Evolutionary conservation across 92 coral and sea anemone genomes (phyloP).

Genomic region (Nematostella vectensis): DNA sequence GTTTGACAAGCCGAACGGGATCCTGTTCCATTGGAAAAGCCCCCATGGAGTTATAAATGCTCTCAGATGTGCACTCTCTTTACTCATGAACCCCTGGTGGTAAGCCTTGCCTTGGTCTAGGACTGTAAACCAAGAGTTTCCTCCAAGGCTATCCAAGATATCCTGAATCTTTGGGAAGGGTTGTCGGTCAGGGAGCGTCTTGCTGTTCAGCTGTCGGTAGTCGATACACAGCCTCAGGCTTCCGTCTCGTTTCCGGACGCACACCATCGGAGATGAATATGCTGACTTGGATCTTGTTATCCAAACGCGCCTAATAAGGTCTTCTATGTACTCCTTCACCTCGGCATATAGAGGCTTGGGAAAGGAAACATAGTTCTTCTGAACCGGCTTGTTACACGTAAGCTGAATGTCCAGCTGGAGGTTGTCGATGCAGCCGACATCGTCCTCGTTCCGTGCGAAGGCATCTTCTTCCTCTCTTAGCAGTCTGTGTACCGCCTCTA

Average conservation of each 20-base stretch:
- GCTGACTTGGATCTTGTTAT: constrained; percentile 39
- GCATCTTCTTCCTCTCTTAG: constrained; percentile 17
- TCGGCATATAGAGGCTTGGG: constrained; percentile 29
- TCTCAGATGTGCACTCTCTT: constrained; percentile 33
- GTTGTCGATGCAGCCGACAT: constrained; percentile 30
- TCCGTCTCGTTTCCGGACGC: constrained; percentile 47
- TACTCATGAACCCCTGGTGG: constrained; percentile 47
- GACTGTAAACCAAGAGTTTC: constrained; percentile 34
- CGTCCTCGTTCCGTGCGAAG: constrained; percentile 24
- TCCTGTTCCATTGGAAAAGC: constrained; percentile 42
- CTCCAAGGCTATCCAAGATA: constrained; percentile 24
- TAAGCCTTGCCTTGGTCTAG: constrained; percentile 50
- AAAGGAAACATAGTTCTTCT: constrained; percentile 22
- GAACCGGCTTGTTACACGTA: constrained; percentile 21
- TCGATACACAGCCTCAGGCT: constrained; percentile 29
- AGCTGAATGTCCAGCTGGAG: constrained; percentile 19
- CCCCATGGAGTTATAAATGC: constrained; percentile 60
- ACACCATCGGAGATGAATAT: constrained; percentile 35
- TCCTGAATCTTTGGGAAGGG: constrained; percentile 35
- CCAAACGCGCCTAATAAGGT: constrained; percentile 23
- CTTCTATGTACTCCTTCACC: constrained; percentile 29
- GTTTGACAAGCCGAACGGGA: constrained; percentile 50
- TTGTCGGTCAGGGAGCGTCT: constrained; percentile 32
- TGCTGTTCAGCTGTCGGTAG: constrained; percentile 25
- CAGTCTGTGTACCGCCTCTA: constrained; percentile 8